Percentiles rank a stretch among this genome's conserved stretches.
Evolutionary conservation across 2,888 invertebrate genomes (phyloP).

Genomic region (Aphodius granarius): DNA sequence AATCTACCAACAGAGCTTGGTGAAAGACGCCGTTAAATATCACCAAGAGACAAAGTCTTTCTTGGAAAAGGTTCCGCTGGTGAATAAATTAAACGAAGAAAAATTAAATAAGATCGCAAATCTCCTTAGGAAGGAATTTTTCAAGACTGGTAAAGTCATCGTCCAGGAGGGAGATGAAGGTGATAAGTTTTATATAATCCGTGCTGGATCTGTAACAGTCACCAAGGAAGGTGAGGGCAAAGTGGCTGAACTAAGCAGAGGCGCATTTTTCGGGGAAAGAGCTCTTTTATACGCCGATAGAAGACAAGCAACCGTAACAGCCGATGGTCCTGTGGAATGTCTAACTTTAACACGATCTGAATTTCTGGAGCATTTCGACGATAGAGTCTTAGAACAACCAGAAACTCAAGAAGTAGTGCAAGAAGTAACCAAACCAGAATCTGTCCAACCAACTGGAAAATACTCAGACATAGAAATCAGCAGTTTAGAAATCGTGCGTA

Average conservation of each 20-base stretch:
- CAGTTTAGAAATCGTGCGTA: constrained; percentile 80
- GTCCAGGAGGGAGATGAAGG: constrained; percentile 85
- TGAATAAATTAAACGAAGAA: constrained; percentile 72
- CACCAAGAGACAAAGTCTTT: constrained; percentile 85
- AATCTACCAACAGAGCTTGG: constrained; percentile 88
- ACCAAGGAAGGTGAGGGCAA: constrained; percentile 65
- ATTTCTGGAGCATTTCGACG: constrained; percentile 84
- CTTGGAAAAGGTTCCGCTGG: constrained; percentile 76
- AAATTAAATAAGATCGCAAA: constrained; percentile 83
- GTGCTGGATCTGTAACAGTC: constrained; percentile 78
- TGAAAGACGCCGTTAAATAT: constrained; percentile 80
- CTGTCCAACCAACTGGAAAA: constrained; percentile 48
- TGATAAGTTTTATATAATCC: constrained; percentile 89
- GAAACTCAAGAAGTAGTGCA: neutral
- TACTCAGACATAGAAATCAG: constrained; percentile 71
- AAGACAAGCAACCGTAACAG: constrained; percentile 88
- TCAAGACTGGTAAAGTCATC: constrained; percentile 75
- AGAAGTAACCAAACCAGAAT: constrained; percentile 20
- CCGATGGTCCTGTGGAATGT: constrained; percentile 83
- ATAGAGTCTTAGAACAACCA: constrained; percentile 55
- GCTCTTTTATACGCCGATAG: constrained; percentile 86
- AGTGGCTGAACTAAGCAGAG: constrained; percentile 71
- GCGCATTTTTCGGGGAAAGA: constrained; percentile 88
- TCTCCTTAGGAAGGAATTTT: constrained; percentile 86
- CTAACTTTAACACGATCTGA: constrained; percentile 78